phyloP scores from a whole-genome alignment of 2,888 invertebrate species.

The Catocala fraxini region DNA sequence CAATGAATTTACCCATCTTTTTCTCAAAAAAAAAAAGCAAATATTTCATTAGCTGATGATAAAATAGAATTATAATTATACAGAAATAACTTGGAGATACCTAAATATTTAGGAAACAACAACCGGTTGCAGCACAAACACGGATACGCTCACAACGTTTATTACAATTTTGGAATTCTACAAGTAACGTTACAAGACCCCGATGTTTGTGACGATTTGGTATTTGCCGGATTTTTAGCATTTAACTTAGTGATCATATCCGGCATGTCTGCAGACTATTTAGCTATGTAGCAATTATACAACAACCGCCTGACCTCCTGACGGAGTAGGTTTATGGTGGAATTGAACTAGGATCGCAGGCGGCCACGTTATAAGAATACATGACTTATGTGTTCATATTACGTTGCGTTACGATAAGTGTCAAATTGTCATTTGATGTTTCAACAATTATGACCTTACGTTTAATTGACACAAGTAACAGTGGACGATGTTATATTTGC shows the following conservation, averaged over 20 bases:
- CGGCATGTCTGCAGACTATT: conserved; percentile 26
- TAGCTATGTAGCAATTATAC: conserved; percentile 18
- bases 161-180: conserved; percentile 26
- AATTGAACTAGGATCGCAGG: conserved; percentile 2
- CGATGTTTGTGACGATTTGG: conserved; percentile 26
- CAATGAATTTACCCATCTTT: conserved; percentile 56
- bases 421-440: conserved; percentile 35
- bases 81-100: neutral
- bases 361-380: neutral
- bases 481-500: conserved; percentile 70
- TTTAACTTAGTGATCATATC: conserved; percentile 2
- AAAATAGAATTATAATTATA: neutral
- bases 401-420: conserved; percentile 9
- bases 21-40: conserved; percentile 48
- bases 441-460: conserved; percentile 65
- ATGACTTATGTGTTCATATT: conserved; percentile 5
- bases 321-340: neutral
- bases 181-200: conserved; percentile 40
- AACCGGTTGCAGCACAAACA: conserved; percentile 34
- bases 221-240: conserved; percentile 14
- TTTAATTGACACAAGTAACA: conserved; percentile 65
- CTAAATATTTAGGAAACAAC: conserved; percentile 10
- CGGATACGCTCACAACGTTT: conserved; percentile 21
- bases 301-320: neutral
- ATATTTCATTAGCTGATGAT: conserved; percentile 13